These are phyloP conservation scores for Glaucomys volans DNA, from an alignment of 2,113 vertebrate genomes.

Conservation along the genomic window DNA sequence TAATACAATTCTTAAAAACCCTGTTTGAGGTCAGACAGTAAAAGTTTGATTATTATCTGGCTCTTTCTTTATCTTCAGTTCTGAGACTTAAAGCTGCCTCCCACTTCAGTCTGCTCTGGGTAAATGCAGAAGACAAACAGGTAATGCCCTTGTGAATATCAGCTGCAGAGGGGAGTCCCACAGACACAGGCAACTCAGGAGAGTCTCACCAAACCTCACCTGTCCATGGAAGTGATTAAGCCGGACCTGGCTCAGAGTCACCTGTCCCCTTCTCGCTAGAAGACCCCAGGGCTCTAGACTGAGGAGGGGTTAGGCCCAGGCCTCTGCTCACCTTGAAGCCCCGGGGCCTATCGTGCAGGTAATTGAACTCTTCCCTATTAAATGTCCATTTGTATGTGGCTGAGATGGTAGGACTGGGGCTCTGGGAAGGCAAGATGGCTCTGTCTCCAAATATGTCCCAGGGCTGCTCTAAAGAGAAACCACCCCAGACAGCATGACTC, in stretches of 20 bases:
- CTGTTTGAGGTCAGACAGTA: neutral
- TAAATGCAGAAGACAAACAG: neutral
- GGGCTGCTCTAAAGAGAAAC: neutral
- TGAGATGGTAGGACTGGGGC: neutral
- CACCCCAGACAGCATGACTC: constrained; percentile 56
- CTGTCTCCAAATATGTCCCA: neutral
- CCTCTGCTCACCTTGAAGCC: neutral
- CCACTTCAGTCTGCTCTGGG: neutral
- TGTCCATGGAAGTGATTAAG: neutral
- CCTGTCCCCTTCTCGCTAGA: neutral
- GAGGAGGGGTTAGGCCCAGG: too few relatives aligned
- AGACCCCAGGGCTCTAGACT: neutral
- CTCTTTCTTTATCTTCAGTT: neutral
- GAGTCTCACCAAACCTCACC: neutral
- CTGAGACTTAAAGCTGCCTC: neutral
- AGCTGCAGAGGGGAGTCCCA: neutral
- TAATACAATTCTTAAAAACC: neutral
- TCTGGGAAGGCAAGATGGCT: neutral
- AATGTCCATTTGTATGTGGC: neutral
- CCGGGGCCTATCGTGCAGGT: neutral
- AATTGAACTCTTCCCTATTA: neutral
- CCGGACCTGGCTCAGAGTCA: neutral
- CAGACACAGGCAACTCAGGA: neutral
- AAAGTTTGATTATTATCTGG: neutral
- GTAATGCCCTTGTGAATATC: neutral